Evolutionary conservation across 2,113 vertebrate species (phyloP).

Genomic region (Otus sunia): DNA sequence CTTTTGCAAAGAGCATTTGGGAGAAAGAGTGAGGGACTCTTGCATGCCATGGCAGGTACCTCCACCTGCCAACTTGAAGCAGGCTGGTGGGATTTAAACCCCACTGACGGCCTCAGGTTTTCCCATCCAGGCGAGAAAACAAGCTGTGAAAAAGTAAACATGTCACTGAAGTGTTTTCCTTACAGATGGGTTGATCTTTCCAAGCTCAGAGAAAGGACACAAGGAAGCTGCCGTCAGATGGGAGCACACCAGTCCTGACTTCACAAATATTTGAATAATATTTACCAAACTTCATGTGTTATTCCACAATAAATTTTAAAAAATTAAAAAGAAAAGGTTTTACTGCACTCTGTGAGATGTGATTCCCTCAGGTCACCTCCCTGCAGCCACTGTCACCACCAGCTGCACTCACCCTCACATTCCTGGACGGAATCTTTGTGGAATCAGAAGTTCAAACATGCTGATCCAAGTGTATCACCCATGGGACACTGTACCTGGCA

Average conservation of each 20-base stretch:
- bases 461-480: background rate
- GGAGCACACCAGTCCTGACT: background rate
- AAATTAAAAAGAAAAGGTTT: background rate
- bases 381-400: fast-evolving
- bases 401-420: fast-evolving
- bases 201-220: background rate
- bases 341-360: background rate
- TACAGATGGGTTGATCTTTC: background rate
- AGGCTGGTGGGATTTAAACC: background rate
- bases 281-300: background rate
- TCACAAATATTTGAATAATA: conserved; percentile 3
- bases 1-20: background rate
- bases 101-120: conserved; percentile 1
- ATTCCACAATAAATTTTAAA: background rate
- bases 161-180: conserved; percentile 44
- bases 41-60: background rate
- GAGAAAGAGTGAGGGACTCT: background rate
- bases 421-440: background rate
- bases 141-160: conserved; percentile 42
- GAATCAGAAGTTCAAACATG: background rate
- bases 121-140: conserved; percentile 41
- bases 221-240: background rate
- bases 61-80: background rate
- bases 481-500: background rate
- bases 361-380: background rate